Base-by-base conservation (phyloP, 1,140 invertebrate species). In the Hycleus cichorii region DNA sequence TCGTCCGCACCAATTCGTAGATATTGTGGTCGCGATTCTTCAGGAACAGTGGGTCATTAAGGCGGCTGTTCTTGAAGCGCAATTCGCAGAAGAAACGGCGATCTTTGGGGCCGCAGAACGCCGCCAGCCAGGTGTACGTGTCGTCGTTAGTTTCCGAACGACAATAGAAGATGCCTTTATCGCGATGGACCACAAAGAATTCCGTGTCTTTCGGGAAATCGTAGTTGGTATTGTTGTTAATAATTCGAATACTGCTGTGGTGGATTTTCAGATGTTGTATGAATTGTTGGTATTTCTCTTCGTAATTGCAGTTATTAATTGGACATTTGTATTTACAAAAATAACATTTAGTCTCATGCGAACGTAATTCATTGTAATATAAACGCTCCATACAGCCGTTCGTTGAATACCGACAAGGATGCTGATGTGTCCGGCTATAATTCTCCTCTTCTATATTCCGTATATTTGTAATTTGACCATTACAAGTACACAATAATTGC, bases 101-200 rank as follows among this genome's bases (percentile, higher is more conserved):
- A 24, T 63, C 60, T 32, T 58, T 68, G 0, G 66, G 62, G 5
- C 69, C 69, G 24, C 63, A 66, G 47, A 66, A 69, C 32, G 55
- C 57, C 1, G 61, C 69, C 12, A 39, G 61, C 68, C 68, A 71
- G 18, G 56, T 47, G 5, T 69, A 48, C 32, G 18, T 53, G 46
- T 60, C 53, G 25, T 62, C 49, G 18, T 59, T 48, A 1, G 46
- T n/a, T 39, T 43, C 44, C n/a, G 64, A 58, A 9, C 39, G 54
- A 57, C 66, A 69, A 26, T 70, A 64, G 48, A 71, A 69, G 4
- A 71, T 61, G 1, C 69, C 69, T 26, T 59, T 53, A 6, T 58
- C 58, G 43, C 66, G 66, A 18, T 63, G 58, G 5, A 64, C 59
- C 4, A 71, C n/a, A 50, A 69, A 71, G 25, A 63, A 39, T 27